Evolutionary conservation across 2,113 vertebrate species (phyloP).

Genomic region (Patagioenas fasciata): DNA sequence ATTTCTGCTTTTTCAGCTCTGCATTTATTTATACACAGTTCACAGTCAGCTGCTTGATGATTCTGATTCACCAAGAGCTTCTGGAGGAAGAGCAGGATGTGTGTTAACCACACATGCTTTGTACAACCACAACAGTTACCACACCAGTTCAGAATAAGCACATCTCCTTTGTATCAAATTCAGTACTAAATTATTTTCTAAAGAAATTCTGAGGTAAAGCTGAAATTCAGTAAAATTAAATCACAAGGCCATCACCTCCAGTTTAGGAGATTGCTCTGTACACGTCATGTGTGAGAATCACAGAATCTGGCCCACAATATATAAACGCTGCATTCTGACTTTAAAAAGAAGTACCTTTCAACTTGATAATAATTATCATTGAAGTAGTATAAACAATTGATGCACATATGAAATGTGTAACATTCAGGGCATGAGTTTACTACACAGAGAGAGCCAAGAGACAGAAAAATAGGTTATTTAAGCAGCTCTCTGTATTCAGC

Average conservation of each 20-base stretch:
- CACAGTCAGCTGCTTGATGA: not conserved
- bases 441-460: not conserved
- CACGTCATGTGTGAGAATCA: not conserved
- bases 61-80: not conserved
- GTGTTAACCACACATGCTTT: not conserved
- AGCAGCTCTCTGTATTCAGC: not conserved
- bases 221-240: not conserved
- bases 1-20: constrained; percentile 16
- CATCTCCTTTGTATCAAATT: not conserved
- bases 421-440: not conserved
- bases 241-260: not conserved
- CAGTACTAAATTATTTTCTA: not conserved
- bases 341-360: not conserved
- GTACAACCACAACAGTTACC: not conserved
- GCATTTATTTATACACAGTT: constrained; percentile 18
- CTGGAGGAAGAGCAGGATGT: not conserved
- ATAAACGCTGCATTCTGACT: not conserved
- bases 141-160: not conserved
- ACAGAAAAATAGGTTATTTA: not conserved
- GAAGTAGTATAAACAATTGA: not conserved
- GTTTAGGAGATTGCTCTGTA: not conserved
- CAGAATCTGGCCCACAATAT: not conserved
- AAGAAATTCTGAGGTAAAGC: not conserved
- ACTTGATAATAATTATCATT: not conserved
- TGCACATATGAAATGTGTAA: not conserved